Evolutionary conservation across 2,113 vertebrate species (phyloP).

Genomic region (Malurus elegans): DNA sequence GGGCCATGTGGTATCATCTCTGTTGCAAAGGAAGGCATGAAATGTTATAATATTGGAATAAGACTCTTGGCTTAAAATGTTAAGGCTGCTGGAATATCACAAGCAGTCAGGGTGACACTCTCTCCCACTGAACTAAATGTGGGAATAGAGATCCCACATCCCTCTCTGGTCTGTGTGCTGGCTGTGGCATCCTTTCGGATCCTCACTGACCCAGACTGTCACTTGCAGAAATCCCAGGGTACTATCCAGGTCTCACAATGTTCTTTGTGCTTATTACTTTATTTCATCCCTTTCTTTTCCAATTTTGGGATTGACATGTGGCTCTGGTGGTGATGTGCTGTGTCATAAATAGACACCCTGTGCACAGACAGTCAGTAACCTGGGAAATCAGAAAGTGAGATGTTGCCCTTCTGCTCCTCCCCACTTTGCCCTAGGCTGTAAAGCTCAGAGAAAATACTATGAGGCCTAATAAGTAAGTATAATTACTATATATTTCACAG

Average conservation of each 20-base stretch:
- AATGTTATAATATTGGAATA: not conserved
- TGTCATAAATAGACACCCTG: slow-evolving; percentile 7
- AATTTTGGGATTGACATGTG: not conserved
- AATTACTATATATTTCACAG: not conserved
- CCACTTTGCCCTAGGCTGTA: not conserved
- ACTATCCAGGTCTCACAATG: not conserved
- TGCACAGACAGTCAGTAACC: not conserved
- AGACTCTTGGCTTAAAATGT: not conserved
- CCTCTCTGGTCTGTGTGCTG: not conserved
- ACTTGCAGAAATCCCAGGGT: not conserved
- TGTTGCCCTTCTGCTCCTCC: not conserved
- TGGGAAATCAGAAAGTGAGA: not conserved
- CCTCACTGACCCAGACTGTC: not conserved
- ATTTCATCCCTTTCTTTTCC: slow-evolving; percentile 19
- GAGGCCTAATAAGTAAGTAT: not conserved
- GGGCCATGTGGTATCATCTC: not conserved
- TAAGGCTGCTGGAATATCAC: not conserved
- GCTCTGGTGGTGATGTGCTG: not conserved
- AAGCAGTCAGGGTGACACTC: not conserved
- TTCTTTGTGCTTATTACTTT: slow-evolving; percentile 23
- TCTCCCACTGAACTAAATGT: not conserved
- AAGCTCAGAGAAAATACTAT: not conserved
- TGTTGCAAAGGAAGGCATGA: not conserved
- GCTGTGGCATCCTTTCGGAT: not conserved
- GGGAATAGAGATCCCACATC: not conserved